Evolutionary conservation across 1,140 invertebrate species (phyloP).

Genomic region (Dreissena polymorpha): DNA sequence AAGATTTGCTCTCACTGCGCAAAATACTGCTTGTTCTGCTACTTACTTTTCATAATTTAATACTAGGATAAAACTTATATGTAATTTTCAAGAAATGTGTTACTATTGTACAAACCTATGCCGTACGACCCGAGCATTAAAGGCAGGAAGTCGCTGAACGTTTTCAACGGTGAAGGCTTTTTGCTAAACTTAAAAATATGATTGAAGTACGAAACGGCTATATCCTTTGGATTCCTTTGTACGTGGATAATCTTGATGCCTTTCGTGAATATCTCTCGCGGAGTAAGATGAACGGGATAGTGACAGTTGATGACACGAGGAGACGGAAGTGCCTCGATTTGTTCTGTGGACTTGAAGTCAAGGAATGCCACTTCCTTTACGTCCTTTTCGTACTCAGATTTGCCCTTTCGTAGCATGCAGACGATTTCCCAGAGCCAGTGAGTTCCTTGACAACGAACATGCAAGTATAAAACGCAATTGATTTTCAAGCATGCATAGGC

Average conservation of each 20-base stretch:
- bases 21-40: too few species aligned
- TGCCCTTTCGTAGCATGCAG: constrained; percentile 26
- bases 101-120: constrained; percentile 18
- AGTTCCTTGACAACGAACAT: constrained; percentile 6
- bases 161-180: neutral
- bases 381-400: constrained; percentile 29
- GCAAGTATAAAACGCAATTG: too few species aligned
- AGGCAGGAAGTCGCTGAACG: constrained; percentile 3
- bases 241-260: constrained; percentile 37
- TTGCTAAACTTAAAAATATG: neutral
- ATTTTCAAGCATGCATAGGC: too few species aligned
- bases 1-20: neutral
- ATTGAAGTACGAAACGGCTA: constrained; percentile 13
- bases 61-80: too few species aligned
- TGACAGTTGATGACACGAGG: constrained; percentile 31
- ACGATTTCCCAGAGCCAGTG: constrained; percentile 50
- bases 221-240: constrained; percentile 46
- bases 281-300: constrained; percentile 7
- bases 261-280: constrained; percentile 23
- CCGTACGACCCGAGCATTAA: neutral
- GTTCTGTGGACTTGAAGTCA: constrained; percentile 12
- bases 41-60: too few species aligned
- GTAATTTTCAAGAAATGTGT: too few species aligned
- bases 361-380: constrained; percentile 32
- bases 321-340: neutral